Conservation (phyloP, 2,113 vertebrate genomes). For the Aviceda subcristata region DNA sequence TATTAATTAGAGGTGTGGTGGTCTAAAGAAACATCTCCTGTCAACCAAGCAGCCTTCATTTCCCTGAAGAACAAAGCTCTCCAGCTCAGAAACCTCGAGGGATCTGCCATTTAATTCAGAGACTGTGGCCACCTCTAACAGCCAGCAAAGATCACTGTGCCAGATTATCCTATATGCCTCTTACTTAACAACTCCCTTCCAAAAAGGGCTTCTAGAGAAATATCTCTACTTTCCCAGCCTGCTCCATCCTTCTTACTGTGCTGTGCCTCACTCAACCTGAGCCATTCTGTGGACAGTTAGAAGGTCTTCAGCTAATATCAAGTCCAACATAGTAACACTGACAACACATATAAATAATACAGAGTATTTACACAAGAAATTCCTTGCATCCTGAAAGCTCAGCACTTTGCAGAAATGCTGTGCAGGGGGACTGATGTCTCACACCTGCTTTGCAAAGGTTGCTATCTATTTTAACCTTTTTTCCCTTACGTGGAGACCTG, state of each 20-base stretch:
- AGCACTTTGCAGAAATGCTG: not conserved
- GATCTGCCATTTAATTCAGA: not conserved
- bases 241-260: not conserved
- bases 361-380: not conserved
- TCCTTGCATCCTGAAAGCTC: not conserved
- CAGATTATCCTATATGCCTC: not conserved
- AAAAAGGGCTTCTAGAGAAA: not conserved
- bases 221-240: not conserved
- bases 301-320: not conserved
- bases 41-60: not conserved
- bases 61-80: not conserved
- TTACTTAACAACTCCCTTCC: not conserved
- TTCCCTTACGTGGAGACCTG: not conserved
- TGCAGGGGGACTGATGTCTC: not conserved
- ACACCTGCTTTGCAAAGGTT: not conserved
- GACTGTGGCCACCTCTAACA: not conserved
- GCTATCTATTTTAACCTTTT: not conserved
- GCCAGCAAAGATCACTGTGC: not conserved
- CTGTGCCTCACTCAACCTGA: not conserved
- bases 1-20: not conserved
- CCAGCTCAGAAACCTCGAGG: not conserved
- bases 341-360: not conserved
- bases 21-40: not conserved
- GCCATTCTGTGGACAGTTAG: not conserved
- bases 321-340: not conserved